Percentiles rank a stretch among this genome's conserved stretches.
Conservation (phyloP, 2,113 vertebrate genomes). For the Anas platyrhynchos region DNA sequence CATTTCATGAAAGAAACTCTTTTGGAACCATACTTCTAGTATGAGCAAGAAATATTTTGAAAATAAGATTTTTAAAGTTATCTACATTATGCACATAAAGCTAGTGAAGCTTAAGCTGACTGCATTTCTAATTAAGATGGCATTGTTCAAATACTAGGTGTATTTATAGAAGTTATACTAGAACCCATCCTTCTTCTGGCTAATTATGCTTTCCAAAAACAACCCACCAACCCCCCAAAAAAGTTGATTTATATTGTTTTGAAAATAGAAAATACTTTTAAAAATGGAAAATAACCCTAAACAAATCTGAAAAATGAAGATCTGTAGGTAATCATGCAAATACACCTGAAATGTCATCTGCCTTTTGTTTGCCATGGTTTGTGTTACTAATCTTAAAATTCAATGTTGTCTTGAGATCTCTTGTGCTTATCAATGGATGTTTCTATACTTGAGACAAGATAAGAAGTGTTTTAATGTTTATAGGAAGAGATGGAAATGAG, state of each 20-base stretch:
- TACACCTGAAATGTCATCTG: constrained; percentile 76
- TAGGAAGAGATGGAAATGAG: constrained; percentile 39
- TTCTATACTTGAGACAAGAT: constrained; percentile 39
- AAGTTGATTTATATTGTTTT: not conserved
- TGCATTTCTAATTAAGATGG: constrained; percentile 70
- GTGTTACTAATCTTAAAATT: constrained; percentile 72
- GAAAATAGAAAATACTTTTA: not conserved
- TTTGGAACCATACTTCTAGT: not conserved
- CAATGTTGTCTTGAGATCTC: constrained; percentile 63
- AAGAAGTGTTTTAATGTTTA: constrained; percentile 4
- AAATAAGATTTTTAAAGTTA: not conserved
- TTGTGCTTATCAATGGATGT: constrained; percentile 64
- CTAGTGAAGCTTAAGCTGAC: constrained; percentile 70
- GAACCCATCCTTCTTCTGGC: not conserved
- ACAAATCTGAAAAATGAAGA: not conserved
- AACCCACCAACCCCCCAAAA: not conserved
- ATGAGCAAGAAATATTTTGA: not conserved
- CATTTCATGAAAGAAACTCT: not conserved
- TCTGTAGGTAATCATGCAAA: constrained; percentile 21
- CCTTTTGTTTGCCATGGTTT: constrained; percentile 74
- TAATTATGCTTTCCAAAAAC: constrained; percentile 11
- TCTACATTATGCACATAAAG: constrained; percentile 71
- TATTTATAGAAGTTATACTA: constrained; percentile 45
- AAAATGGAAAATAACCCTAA: not conserved
- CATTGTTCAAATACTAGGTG: constrained; percentile 67